Conservation (phyloP, 1,140 invertebrate species). For the Phortica variegata region DNA sequence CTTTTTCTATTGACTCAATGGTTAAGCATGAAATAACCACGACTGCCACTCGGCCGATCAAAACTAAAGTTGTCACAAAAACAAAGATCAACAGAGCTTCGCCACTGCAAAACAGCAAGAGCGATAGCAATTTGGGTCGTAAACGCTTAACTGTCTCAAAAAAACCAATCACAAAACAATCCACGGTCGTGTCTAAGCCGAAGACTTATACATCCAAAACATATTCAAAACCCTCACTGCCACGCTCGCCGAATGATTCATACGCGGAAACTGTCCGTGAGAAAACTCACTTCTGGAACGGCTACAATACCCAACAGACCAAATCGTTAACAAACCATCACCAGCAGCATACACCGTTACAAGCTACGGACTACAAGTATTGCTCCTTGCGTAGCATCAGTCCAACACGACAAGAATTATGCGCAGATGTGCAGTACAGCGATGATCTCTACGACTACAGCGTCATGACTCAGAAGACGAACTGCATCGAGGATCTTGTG, state of each 20-base stretch:
- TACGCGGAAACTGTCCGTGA: conserved; percentile 38
- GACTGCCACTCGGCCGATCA: conserved; percentile 30
- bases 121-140: conserved; percentile 38
- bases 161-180: neutral
- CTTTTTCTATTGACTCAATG: conserved; percentile 50
- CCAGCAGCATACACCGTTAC: neutral
- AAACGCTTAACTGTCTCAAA: conserved; percentile 19
- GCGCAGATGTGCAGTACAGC: neutral
- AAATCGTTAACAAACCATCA: conserved; percentile 23
- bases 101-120: conserved; percentile 35
- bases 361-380: conserved; percentile 19
- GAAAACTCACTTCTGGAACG: conserved; percentile 46
- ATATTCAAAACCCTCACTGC: neutral
- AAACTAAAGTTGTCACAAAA: conserved; percentile 31
- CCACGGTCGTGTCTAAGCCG: too few species aligned
- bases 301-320: conserved; percentile 40
- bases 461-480: conserved; percentile 3
- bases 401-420: neutral
- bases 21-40: conserved; percentile 27
- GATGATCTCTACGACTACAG: conserved; percentile 36
- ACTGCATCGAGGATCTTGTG: conserved; percentile 48
- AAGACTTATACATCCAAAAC: conserved; percentile 15
- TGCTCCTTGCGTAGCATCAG: conserved; percentile 12
- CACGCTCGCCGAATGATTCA: conserved; percentile 10
- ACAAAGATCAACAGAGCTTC: conserved; percentile 19